These are phyloP conservation scores for Morone chrysops DNA, from an alignment of 2,113 vertebrate genomes.

Conservation along the genomic window DNA sequence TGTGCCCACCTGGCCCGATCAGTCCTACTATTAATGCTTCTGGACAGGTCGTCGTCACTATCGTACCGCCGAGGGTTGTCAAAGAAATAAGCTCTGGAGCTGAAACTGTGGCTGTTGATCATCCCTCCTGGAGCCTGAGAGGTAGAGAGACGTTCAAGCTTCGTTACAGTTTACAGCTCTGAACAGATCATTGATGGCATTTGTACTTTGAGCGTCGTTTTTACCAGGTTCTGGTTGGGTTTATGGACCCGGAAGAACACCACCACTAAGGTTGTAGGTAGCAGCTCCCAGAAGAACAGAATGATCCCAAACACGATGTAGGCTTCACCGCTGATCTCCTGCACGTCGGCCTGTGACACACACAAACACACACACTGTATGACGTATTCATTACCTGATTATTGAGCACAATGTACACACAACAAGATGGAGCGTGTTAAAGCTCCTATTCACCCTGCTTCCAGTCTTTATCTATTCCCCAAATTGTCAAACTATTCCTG, in stretches of 20 bases:
- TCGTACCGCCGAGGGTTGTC: slow-evolving; percentile 96
- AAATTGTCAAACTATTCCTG: too few relatives aligned
- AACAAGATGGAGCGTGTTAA: too few relatives aligned
- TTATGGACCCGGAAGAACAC: slow-evolving; percentile 95
- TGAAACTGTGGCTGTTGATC: slow-evolving; percentile 95
- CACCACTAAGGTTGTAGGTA: slow-evolving; percentile 92
- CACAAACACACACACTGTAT: not conserved
- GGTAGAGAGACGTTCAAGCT: not conserved
- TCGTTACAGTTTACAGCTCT: not conserved
- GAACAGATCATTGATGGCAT: not conserved
- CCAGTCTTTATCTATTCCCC: too few relatives aligned
- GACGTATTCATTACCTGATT: not conserved
- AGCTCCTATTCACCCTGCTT: too few relatives aligned
- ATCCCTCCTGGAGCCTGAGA: slow-evolving; percentile 90
- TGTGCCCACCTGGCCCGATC: slow-evolving; percentile 86
- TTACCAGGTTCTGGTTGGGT: slow-evolving; percentile 94
- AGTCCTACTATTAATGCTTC: slow-evolving; percentile 84
- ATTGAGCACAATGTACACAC: too few relatives aligned
- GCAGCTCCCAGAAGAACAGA: slow-evolving; percentile 96
- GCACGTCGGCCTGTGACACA: slow-evolving; percentile 83
- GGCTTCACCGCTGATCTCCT: slow-evolving; percentile 88
- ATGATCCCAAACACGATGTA: slow-evolving; percentile 94
- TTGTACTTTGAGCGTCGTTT: not conserved
- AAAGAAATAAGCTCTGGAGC: slow-evolving; percentile 95
- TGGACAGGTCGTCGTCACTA: slow-evolving; percentile 94